phyloP scores from a whole-genome alignment of 92 coral and sea anemone species.

The Epizoanthus scotinus region DNA sequence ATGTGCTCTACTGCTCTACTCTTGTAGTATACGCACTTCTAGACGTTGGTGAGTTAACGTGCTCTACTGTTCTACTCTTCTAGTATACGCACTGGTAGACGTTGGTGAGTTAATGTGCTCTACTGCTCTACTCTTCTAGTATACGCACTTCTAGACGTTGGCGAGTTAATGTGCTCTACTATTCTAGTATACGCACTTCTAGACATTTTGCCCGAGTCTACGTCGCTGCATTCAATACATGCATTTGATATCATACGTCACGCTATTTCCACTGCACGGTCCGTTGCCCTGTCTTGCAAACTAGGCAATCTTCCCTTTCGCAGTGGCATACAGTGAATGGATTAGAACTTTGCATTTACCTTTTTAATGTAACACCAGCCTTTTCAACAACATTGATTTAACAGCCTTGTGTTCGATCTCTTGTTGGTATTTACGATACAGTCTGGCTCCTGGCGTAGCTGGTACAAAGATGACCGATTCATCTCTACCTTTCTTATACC shows the following conservation, averaged over 20 bases:
- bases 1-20: no score
- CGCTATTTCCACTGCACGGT: slow-evolving; percentile 23
- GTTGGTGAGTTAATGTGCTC: no score
- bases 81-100: no score
- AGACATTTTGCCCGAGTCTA: slow-evolving; percentile 24
- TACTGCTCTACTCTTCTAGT: no score
- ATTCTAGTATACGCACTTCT: slow-evolving; percentile 46
- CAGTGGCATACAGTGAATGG: slow-evolving; percentile 32
- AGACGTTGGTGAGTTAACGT: no score
- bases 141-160: no score
- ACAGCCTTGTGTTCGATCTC: slow-evolving; percentile 22
- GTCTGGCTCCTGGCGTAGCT: slow-evolving; percentile 40
- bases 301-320: slow-evolving; percentile 42
- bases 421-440: slow-evolving; percentile 29
- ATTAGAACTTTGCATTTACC: slow-evolving; percentile 47
- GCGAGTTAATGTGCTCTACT: slow-evolving; percentile 41
- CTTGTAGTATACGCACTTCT: no score
- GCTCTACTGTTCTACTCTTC: no score
- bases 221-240: not conserved
- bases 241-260: slow-evolving; percentile 34
- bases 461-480: slow-evolving; percentile 50
- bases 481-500: slow-evolving; percentile 46
- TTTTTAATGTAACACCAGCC: slow-evolving; percentile 39
- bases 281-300: slow-evolving; percentile 35
- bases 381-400: slow-evolving; percentile 44